Evolutionary conservation across 2,113 vertebrate species (phyloP).

Genomic region (Nasalis larvatus): DNA sequence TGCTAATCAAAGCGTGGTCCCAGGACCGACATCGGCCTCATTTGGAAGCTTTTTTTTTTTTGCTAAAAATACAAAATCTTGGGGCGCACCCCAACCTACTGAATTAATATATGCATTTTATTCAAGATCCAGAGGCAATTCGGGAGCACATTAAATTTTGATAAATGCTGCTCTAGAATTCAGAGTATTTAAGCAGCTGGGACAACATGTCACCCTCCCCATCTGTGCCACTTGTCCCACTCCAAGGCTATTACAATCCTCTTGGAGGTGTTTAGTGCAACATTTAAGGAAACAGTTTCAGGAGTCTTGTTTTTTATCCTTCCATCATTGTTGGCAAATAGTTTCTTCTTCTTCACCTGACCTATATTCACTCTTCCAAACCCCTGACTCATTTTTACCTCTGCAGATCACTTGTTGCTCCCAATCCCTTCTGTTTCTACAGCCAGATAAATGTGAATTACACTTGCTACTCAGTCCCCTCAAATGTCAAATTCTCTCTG

Average conservation of each 20-base stretch:
- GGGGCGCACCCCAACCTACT: background rate
- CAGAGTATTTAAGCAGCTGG: background rate
- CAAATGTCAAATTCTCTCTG: conserved; percentile 70
- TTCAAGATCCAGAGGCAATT: background rate
- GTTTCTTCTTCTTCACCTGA: background rate
- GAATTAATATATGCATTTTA: background rate
- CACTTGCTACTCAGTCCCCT: background rate
- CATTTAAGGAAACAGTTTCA: background rate
- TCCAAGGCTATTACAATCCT: background rate
- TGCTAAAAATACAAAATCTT: background rate
- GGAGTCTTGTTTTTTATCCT: background rate
- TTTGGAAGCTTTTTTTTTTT: background rate
- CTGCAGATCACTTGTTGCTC: background rate
- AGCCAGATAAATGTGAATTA: background rate
- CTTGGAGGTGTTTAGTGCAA: background rate
- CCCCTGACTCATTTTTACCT: background rate
- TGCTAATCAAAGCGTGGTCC: too few species aligned
- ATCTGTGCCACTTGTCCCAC: background rate
- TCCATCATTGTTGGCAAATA: background rate
- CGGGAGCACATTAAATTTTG: background rate
- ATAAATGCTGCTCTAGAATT: background rate
- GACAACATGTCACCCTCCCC: background rate
- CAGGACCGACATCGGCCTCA: background rate
- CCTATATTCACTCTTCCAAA: background rate
- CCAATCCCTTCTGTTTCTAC: background rate